Base-by-base conservation (phyloP, 2,113 vertebrate genomes). In the Ptychochromis oligacanthus region DNA sequence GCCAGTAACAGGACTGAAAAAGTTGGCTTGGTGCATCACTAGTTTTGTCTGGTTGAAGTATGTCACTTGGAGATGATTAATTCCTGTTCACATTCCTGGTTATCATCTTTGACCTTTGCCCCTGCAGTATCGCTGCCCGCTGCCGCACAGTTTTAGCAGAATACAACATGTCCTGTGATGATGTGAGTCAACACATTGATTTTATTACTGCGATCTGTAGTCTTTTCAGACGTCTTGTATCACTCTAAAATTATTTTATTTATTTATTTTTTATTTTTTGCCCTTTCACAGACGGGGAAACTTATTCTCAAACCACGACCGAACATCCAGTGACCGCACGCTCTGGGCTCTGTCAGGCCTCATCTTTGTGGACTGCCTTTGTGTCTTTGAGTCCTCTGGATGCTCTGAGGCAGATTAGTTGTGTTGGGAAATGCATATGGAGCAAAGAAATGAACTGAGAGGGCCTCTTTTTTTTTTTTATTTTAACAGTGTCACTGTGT, bases 101-200 rank as follows among this genome's bases (percentile, higher is more conserved):
- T 67, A 6, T 58, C 17, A 91, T 95, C 95, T 95, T 96, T 98
- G 95, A 97, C 97, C 88, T 2, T 10, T 78, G 24, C 43, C 20
- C 22, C 76, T 85, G 17, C 95, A 99, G 98, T 93, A 99, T 99
- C 87, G 98, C 98, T 84, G 98, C 98, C 54, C 97, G 98, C 79
- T 99, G 98, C 95, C 97, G 98, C 93, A 99, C 97, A 7, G 97
- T 99, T 91, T 94, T 99, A 94, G 97, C 98, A 92, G 98, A 99
- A 92, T 99, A 99, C 95, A 99, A 99, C 91, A 99, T 99, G 98
- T 99, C 98, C 88, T 99, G 98, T 94, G 98, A 99, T 91, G 98
- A 99, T 84, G 98, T 99, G 94, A 97, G 98, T 97, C 81, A 22
- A 13, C 64, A 11, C 14, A 24, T 67, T 18, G 24, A 26, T 55